Evolutionary conservation across 2,888 invertebrate species (phyloP), one percentile per base, ranked within the genome.

Genomic region (Pemphredon lugubris): DNA sequence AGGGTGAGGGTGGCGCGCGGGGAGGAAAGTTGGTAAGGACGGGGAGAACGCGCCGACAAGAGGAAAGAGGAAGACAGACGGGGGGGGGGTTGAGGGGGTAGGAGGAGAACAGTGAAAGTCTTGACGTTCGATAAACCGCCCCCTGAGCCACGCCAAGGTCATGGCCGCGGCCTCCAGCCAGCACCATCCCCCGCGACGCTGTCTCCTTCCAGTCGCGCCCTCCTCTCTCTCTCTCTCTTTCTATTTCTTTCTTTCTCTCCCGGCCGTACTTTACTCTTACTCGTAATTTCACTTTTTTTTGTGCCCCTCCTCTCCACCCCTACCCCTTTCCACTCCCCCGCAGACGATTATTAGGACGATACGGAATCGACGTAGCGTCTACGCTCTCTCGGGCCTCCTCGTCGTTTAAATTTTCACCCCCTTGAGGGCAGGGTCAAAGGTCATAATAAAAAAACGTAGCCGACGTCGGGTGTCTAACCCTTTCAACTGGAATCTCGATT

Each of bases 111-210:
- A 83, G 88, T 85, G 86, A 88, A 87, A 88, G 88, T 87, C 80
- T 85, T 81, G 81, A 70, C 88, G 88, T 85, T 89, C 89, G 86
- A 89, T 89, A 89, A 88, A 85, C 84, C 84, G 40, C 64, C 70
- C 61, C 60, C 64, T 60, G 50, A 55, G 44, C 59, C 45, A 64
- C 83, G 66, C 73, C 88, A 89, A 88, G 89, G 89, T 89, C 89
- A 89, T 83, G 89, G 88, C 83, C 88, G 82, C 74, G 83, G 85
- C 83, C 82, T 84, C 81, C 78, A 45, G 59, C 57, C 30, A 37
- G 48, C 65, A 55, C 48, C 61, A 44, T 57, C 77, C 61, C 66
- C 74, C 69, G 63, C 79, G 70, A 57, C 45, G 16, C 45, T 67
- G 37, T 55, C 69, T 48, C 63, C 57, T 44, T 44, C 58, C 39